Base-by-base conservation (phyloP, 2,113 vertebrate species). In the Anoplopoma fimbria region DNA sequence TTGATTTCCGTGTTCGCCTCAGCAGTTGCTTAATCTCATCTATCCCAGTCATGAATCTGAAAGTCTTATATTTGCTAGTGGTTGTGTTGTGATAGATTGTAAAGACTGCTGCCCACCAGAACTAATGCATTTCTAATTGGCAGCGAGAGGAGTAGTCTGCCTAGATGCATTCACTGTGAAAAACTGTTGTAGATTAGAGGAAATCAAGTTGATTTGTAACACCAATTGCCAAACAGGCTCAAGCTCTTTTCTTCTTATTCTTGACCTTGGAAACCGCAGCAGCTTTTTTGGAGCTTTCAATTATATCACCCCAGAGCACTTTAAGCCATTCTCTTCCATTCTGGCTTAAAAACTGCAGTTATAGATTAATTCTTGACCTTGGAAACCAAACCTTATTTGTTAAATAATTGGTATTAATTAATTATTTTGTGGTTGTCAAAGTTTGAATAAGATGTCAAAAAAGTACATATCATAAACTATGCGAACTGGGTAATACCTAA, bases 11-110 rank as follows among this genome's bases (percentile, higher is more conserved):
- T 33, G 49, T 62, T 60, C 57, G 36, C 31, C 71, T 55, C 27
- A 65, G 60, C 68, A 63, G 63, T 75, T 83, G 42, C 36, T 85
- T 79, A 70, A 78, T 83, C 79, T 73, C 49, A 42, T 33, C 53
- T 57, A 72, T 78, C 34, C 65, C 33, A 9, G 58, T 29, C 10
- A 60, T 76, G 71, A 63, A 82, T 75, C 69, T 64, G 29, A 70
- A 78, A 29, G 67, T 65, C 75, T 64, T 63, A 69, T 77, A 69
- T 29, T 53, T 14, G 2, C 65, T 57, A 70, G 29, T 51, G 58
- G 34, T 60, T 57, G 47, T 53, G 36, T 40, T 71, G 45, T 60
- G 86, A 88, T 79, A 84, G 81, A 88, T 79, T 60, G 86, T 81
- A 69, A 69, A 78, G 34, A 25, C 47, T 61, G 70, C 70, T 47